Conservation (phyloP, 2,797 vertebrate species). For the Melanotaenia parkinsoni region DNA sequence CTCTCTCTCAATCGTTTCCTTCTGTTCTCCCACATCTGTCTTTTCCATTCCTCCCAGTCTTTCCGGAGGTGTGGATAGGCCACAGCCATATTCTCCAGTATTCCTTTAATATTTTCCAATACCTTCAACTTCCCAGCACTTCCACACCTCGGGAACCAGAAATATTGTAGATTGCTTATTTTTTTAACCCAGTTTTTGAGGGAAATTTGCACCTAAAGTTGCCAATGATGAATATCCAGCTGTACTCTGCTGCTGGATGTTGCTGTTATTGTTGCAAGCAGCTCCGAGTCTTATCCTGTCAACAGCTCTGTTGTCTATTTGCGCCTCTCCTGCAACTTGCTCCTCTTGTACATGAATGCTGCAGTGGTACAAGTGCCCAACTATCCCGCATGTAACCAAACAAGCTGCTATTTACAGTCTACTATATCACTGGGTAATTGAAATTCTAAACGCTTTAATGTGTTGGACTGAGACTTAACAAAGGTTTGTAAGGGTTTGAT, state of each 20-base stretch:
- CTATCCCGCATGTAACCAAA: conserved; percentile 42
- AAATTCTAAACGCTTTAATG: conserved; percentile 35
- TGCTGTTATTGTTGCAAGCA: conserved; percentile 30
- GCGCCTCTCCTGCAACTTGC: conserved; percentile 28
- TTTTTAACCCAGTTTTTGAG: not conserved
- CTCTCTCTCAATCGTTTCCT: conserved; percentile 31
- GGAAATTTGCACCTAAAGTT: not conserved
- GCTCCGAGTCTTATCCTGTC: conserved; percentile 14
- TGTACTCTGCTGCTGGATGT: conserved; percentile 10
- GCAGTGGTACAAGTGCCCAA: conserved; percentile 5
- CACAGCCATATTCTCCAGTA: conserved; percentile 40
- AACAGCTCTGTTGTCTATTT: conserved; percentile 35
- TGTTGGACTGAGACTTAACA: not conserved
- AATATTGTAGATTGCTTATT: conserved; percentile 25
- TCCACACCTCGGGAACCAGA: not conserved
- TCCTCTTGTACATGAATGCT: conserved; percentile 29
- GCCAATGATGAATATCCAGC: not conserved
- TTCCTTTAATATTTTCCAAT: conserved; percentile 3
- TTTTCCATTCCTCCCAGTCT: conserved; percentile 37
- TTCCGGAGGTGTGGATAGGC: conserved; percentile 13
- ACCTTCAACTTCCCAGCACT: conserved; percentile 12
- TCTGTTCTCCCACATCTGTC: conserved; percentile 31
- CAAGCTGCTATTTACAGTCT: conserved; percentile 45
- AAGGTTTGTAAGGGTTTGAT: conserved; percentile 5
- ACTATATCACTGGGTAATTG: conserved; percentile 43